Evolutionary conservation across 2,888 invertebrate genomes (phyloP).

Genomic region (Idaea biselata): DNA sequence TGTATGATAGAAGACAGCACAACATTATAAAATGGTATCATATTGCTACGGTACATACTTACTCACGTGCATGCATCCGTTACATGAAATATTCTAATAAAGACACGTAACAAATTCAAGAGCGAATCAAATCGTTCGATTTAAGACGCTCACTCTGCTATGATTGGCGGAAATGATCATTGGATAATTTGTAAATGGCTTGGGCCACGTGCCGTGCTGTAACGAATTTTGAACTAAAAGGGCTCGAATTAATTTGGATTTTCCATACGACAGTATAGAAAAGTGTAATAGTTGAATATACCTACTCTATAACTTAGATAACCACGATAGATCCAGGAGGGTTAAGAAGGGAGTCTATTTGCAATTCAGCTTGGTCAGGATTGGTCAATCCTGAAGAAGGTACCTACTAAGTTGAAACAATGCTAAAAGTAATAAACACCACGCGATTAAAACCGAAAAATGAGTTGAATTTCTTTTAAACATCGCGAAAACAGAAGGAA

Average conservation of each 20-base stretch:
- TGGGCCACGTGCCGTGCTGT: constrained; percentile 23
- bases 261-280: not conserved
- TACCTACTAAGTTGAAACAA: too few species aligned
- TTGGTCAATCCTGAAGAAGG: too few species aligned
- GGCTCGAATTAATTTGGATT: not conserved
- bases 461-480: too few species aligned
- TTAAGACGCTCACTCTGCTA: constrained; percentile 42
- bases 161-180: constrained; percentile 41
- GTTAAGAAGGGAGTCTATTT: too few species aligned
- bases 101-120: constrained; percentile 70
- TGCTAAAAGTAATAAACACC: too few species aligned
- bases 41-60: constrained; percentile 21
- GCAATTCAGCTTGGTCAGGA: too few species aligned
- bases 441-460: too few species aligned
- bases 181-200: constrained; percentile 28
- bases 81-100: constrained; percentile 56
- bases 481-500: too few species aligned
- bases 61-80: constrained; percentile 55
- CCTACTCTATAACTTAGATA: too few species aligned
- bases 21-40: not conserved
- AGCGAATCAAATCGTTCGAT: constrained; percentile 63
- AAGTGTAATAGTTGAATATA: too few species aligned
- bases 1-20: not conserved
- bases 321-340: too few species aligned
- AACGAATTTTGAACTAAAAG: not conserved